Evolutionary conservation across 2,888 invertebrate genomes (phyloP).

Genomic region (Hirtodrosophila alboralis): DNA sequence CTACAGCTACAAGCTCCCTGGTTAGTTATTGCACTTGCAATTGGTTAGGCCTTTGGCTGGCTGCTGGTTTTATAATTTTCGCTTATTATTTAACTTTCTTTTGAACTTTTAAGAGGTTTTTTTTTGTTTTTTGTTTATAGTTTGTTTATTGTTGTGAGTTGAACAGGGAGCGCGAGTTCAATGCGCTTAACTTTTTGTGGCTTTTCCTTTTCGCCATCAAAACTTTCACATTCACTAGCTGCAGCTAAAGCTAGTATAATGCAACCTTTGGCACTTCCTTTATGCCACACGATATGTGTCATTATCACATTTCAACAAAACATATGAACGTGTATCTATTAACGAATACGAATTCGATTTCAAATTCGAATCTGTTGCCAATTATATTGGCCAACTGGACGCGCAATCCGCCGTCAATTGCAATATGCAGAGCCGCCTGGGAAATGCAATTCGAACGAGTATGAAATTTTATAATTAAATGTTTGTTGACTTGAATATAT

Average conservation of each 20-base stretch:
- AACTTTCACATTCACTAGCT: constrained; percentile 65
- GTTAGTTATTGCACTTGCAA: constrained; percentile 39
- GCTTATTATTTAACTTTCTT: constrained; percentile 74
- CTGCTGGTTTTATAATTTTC: constrained; percentile 48
- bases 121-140: constrained; percentile 7
- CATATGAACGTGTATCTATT: constrained; percentile 17
- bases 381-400: constrained; percentile 39
- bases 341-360: constrained; percentile 8
- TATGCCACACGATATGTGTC: constrained; percentile 11
- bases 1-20: too few species aligned
- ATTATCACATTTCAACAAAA: constrained; percentile 23
- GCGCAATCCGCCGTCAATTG: constrained; percentile 23
- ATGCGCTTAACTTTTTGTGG: constrained; percentile 61
- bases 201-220: constrained; percentile 50
- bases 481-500: too few species aligned
- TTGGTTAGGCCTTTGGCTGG: constrained; percentile 45
- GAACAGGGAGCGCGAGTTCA: constrained; percentile 58
- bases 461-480: too few species aligned
- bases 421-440: constrained; percentile 27
- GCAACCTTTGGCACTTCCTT: constrained; percentile 72
- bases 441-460: constrained; percentile 28
- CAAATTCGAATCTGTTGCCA: constrained; percentile 18
- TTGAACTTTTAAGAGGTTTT: constrained; percentile 23
- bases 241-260: too few species aligned
- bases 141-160: constrained; percentile 1